Conservation (phyloP, 2,888 invertebrate genomes). For the Leptinotarsa juncta region DNA sequence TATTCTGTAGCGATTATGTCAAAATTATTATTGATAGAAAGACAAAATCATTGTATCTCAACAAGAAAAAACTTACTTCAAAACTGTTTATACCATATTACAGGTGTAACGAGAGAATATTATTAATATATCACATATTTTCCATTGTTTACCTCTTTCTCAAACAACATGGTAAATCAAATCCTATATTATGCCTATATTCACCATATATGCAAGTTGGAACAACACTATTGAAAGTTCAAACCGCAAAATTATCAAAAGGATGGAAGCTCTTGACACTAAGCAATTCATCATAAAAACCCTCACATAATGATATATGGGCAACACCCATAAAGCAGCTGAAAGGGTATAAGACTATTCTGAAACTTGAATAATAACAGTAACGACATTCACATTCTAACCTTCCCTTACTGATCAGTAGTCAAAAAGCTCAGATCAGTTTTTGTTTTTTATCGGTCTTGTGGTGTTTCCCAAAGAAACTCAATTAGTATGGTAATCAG, state of each 20-base stretch:
- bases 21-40: no score
- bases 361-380: no score
- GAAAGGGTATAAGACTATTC: constrained; percentile 4
- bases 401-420: constrained; percentile 21
- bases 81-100: no score
- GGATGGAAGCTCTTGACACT: neutral
- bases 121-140: no score
- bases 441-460: constrained; percentile 23
- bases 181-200: no score
- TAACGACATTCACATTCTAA: neutral
- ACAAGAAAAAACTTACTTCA: no score
- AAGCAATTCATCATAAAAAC: constrained; percentile 56
- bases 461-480: constrained; percentile 39
- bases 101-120: no score
- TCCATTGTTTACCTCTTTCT: no score
- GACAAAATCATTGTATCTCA: no score
- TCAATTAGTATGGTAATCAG: constrained; percentile 64
- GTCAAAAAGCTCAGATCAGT: constrained; percentile 14
- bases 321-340: constrained; percentile 53
- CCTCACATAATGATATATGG: constrained; percentile 58
- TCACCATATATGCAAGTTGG: neutral
- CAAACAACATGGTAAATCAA: no score
- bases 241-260: neutral
- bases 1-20: no score
- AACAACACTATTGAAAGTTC: neutral